These are phyloP conservation scores for Choreutis nemorana DNA, from an alignment of 2,888 invertebrate genomes.

Conservation along the genomic window DNA sequence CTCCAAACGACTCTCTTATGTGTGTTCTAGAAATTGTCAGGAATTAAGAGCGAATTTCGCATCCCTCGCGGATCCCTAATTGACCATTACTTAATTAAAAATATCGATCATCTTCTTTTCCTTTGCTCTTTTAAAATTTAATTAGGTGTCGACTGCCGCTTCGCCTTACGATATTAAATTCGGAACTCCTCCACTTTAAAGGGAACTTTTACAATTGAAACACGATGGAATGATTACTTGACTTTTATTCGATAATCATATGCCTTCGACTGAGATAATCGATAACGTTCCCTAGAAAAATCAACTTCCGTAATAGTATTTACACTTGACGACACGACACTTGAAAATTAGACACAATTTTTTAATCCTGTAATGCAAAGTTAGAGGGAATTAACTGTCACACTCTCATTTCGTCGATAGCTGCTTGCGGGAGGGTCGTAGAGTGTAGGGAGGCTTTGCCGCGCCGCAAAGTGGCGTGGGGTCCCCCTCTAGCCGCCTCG, in stretches of 20 bases:
- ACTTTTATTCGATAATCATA: slow-evolving; percentile 46
- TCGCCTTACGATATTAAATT: no score
- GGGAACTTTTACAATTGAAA: slow-evolving; percentile 19
- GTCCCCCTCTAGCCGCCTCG: slow-evolving; percentile 25
- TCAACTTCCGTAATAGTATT: slow-evolving; percentile 28
- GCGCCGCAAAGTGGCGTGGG: slow-evolving; percentile 51
- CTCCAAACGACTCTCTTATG: slow-evolving; percentile 3
- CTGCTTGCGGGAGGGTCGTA: slow-evolving; percentile 78
- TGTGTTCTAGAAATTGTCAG: no score
- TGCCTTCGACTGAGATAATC: slow-evolving; percentile 40
- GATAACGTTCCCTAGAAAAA: slow-evolving; percentile 42
- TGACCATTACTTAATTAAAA: no score
- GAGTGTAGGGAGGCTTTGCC: slow-evolving; percentile 55
- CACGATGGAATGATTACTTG: slow-evolving; percentile 20
- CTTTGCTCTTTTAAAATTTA: no score
- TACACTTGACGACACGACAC: slow-evolving; percentile 32
- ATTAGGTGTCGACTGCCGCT: no score
- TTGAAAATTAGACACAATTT: slow-evolving; percentile 24
- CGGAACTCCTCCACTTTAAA: slow-evolving; percentile 15
- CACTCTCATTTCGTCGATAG: slow-evolving; percentile 91
- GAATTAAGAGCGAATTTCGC: no score
- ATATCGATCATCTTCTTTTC: no score
- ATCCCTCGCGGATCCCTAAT: no score
- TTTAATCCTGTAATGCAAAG: slow-evolving; percentile 34
- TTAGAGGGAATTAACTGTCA: slow-evolving; percentile 67